Evolutionary conservation across 2,797 vertebrate species (phyloP).

Genomic region (Halcyon chelicuti): DNA sequence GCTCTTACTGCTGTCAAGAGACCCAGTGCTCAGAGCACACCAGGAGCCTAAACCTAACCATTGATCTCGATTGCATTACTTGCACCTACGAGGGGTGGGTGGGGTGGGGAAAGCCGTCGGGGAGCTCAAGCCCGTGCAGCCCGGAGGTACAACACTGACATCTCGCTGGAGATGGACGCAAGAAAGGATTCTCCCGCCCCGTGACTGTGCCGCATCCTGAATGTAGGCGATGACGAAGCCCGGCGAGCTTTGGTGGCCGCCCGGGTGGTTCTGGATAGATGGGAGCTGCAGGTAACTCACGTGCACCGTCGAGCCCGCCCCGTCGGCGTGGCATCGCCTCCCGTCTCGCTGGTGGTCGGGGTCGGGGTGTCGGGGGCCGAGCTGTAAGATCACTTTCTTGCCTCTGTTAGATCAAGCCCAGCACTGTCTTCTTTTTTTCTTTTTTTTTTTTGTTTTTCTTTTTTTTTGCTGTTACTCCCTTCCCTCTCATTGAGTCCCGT

Average conservation of each 20-base stretch:
- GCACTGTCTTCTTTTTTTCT: not conserved
- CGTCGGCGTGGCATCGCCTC: not conserved
- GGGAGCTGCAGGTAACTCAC: constrained; percentile 29
- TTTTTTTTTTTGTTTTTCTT: not conserved
- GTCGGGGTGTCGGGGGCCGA: not conserved
- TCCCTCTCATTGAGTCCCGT: constrained; percentile 43
- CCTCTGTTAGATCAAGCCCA: constrained; percentile 60
- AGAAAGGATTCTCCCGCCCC: constrained; percentile 35
- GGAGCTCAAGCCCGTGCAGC: not conserved
- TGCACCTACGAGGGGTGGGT: constrained; percentile 11
- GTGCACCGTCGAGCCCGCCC: not conserved
- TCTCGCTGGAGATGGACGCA: constrained; percentile 14
- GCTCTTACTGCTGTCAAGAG: constrained; percentile 54
- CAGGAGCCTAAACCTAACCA: constrained; percentile 53
- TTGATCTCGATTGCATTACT: constrained; percentile 53
- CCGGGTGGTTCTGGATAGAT: not conserved
- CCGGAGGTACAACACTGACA: constrained; percentile 4
- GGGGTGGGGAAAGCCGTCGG: not conserved
- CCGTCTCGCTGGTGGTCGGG: not conserved
- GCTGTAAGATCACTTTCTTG: constrained; percentile 56
- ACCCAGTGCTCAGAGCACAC: constrained; percentile 56
- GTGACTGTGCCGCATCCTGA: constrained; percentile 38
- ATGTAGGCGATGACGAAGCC: constrained; percentile 30
- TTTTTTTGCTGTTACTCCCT: constrained; percentile 48
- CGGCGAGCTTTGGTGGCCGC: not conserved